Base-by-base conservation (phyloP, 2,888 invertebrate species). In the Eupsilia transversa region DNA sequence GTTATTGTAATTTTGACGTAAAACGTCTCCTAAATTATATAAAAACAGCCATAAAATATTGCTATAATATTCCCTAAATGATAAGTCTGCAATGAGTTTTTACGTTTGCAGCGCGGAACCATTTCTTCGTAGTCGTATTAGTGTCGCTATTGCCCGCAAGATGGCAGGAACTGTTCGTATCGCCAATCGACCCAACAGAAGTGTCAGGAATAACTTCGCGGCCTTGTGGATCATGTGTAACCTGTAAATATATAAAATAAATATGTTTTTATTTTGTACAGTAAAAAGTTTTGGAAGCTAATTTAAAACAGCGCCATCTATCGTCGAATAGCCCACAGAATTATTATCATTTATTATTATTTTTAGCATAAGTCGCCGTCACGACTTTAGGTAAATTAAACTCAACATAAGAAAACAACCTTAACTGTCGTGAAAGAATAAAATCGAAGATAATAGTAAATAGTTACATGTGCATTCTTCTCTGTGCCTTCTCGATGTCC, bases 81-180 rank as follows among this genome's bases (percentile, higher is more conserved):
- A 43, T n/a, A 5, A 38, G 7, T 30, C 10, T 38, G 7, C 17
- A 38, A 49, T 6, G 0, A 27, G 38, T 7, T 41, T 35, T 80
- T 68, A 80, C 3, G 23, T 23, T 0, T 30, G 49, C 3, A 56
- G 12, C 0, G 17, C 20, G 6, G 38, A 10, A 23, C 20, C 27
- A 33, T 52, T 43, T 83, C n/a, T 64, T 38, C 54, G n/a, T 6
- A 67, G 10, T 10, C 27, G 60, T 12, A 54, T 27, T 66, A 80
- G 63, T 83, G 63, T 27, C 7, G 74, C 75, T 76, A 80, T 35
- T 63, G 61, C 41, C 65, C 78, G 75, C 43, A 80, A 78, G 86
- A 85, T 74, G 77, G 80, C 83, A 43, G 86, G 83, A 17, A 56
- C 35, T 0, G 61, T 57, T n/a, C 72, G 75, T 20, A 76, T 38